A percentile compares a stretch with the other conserved stretches of the same genome.
Conservation (phyloP, 2,888 invertebrate species). For the Clanis bilineata region DNA sequence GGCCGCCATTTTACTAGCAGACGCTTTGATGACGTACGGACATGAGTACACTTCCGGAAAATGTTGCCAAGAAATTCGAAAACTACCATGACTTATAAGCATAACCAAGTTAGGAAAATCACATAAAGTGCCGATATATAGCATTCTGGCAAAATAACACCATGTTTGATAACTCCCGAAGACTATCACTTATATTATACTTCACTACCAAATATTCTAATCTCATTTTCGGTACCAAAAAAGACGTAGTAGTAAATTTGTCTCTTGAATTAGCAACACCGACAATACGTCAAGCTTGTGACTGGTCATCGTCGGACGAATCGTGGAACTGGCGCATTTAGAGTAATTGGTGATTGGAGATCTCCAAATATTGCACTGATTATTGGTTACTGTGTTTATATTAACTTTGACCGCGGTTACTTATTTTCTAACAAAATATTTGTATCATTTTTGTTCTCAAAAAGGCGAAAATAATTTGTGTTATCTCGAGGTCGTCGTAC, state of each 20-base stretch:
- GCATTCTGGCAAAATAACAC: neutral
- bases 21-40: constrained; percentile 51
- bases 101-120: neutral
- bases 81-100: neutral
- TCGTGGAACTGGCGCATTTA: constrained; percentile 80
- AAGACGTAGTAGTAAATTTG: neutral
- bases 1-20: constrained; percentile 79
- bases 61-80: constrained; percentile 31
- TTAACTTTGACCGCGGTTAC: constrained; percentile 68
- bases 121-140: neutral
- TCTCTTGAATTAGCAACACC: constrained; percentile 45
- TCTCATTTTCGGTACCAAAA: neutral
- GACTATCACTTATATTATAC: neutral
- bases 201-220: neutral
- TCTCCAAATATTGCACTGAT: constrained; percentile 77
- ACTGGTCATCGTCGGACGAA: constrained; percentile 82
- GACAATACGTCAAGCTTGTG: constrained; percentile 74
- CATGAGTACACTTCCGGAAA: constrained; percentile 39
- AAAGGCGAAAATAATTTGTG: constrained; percentile 34
- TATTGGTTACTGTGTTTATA: constrained; percentile 77
- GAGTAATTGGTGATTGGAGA: constrained; percentile 83
- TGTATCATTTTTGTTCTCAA: constrained; percentile 44
- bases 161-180: neutral
- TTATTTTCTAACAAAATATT: constrained; percentile 49
- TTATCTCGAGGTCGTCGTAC: constrained; percentile 46